These are phyloP conservation scores for Dicranocentrus wangi DNA, from an alignment of 2,888 invertebrate genomes.

Conservation along the genomic window DNA sequence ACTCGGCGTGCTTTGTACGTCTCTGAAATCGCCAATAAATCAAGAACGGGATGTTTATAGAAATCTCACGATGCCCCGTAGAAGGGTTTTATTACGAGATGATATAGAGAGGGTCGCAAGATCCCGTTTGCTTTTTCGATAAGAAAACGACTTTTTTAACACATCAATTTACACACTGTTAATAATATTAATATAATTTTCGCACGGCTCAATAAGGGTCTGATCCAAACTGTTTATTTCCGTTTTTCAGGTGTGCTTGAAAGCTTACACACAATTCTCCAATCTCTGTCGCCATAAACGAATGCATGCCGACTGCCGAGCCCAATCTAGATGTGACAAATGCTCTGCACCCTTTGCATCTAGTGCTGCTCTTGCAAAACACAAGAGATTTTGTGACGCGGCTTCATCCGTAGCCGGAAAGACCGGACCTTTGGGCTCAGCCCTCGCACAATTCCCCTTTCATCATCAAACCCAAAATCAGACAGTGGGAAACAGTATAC, in stretches of 20 bases:
- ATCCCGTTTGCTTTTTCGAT: too few species aligned
- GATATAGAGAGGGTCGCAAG: too few species aligned
- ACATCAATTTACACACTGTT: too few species aligned
- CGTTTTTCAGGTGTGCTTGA: constrained; percentile 87
- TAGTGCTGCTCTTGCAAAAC: constrained; percentile 92
- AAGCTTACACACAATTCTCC: constrained; percentile 99
- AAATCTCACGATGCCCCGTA: too few species aligned
- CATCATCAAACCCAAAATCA: constrained; percentile 73
- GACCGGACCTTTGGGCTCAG: constrained; percentile 50
- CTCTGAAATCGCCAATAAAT: too few species aligned
- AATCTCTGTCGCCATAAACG: constrained; percentile 99
- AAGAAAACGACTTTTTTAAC: too few species aligned
- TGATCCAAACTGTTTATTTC: too few species aligned
- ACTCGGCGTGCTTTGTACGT: too few species aligned
- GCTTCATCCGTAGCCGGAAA: constrained; percentile 72
- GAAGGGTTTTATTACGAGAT: too few species aligned
- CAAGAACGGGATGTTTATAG: too few species aligned
- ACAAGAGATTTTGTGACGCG: constrained; percentile 96
- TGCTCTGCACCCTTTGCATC: constrained; percentile 95
- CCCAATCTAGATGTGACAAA: constrained; percentile 94
- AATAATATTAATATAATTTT: too few species aligned
- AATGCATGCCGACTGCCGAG: constrained; percentile 97
- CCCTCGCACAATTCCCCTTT: constrained; percentile 69
- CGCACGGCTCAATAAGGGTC: too few species aligned
- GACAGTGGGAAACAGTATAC: constrained; percentile 73